Evolutionary conservation across 1,140 invertebrate genomes (phyloP), one percentile per base, ranked within the genome.

Genomic region (Theocolax elegans): DNA sequence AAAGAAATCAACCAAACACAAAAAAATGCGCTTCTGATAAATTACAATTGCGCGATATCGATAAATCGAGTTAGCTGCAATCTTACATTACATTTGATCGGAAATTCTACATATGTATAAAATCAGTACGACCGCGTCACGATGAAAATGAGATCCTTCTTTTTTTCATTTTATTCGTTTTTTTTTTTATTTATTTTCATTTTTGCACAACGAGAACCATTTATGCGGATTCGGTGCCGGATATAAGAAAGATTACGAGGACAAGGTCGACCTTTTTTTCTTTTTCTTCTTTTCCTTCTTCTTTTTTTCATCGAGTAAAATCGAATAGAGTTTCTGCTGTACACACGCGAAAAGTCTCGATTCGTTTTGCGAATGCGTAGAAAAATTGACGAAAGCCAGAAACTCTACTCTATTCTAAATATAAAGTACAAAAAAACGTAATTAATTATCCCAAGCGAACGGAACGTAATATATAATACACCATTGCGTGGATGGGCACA

Each of bases 31-130:
- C 35, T 54, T 48, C 29, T n/a, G 21, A 27, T 49, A 59, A n/a
- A 59, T 68, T 60, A 49, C 66, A 68, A 38, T 60, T 59, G 56
- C 66, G 66, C 35, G 66, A 68, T 68, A 68, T 68, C 66, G 66
- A 68, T 68, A 68, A 49, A 51, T 68, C 17, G 17, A n/a, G n/a
- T 60, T 68, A 60, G 31, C 35, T 60, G 66, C 44, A 68, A 60
- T 68, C 9, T 67, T 67, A 67, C 29, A 53, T 27, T n/a, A n/a
- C 25, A 15, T 65, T 56, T 66, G 49, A 66, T 66, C 49, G 35
- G 17, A 53, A 44, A 44, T 12, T 46, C 38, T 66, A 31, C 38
- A 35, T 44, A 44, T 54, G 25, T 46, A 56, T 27, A 66, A 42
- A 46, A 58, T 35, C 46, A 38, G 51, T 58, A 17, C 19, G 13